Percentiles rank a stretch among this genome's conserved stretches.
These are phyloP conservation scores for Leiothrix lutea DNA, from an alignment of 2,113 vertebrate species.

Conservation along the genomic window DNA sequence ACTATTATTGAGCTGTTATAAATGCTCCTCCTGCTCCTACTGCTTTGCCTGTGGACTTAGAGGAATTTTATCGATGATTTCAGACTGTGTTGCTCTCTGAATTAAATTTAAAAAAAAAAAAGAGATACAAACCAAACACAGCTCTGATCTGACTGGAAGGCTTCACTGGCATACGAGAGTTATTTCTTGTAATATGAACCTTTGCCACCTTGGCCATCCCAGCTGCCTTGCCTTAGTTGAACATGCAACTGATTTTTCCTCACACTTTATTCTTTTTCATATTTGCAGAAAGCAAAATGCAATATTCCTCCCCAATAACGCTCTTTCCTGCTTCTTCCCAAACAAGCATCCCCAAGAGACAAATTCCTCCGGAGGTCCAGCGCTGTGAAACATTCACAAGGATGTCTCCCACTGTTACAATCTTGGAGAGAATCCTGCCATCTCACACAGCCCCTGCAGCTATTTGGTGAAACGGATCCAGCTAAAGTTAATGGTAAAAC, in stretches of 20 bases:
- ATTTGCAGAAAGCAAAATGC: neutral
- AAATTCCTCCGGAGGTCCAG: conserved; percentile 14
- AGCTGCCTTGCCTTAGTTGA: neutral
- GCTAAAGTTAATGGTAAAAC: conserved; percentile 61
- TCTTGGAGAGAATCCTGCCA: conserved; percentile 49
- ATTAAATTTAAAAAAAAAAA: neutral
- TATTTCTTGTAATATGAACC: neutral
- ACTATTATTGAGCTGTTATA: neutral
- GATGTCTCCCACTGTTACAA: conserved; percentile 35
- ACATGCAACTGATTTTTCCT: neutral
- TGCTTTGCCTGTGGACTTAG: neutral
- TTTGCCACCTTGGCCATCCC: neutral
- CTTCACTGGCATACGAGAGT: neutral
- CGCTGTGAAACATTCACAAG: conserved; percentile 11
- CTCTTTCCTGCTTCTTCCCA: neutral
- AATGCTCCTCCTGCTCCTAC: neutral
- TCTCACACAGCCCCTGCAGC: conserved; percentile 41
- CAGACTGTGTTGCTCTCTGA: neutral
- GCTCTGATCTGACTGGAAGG: neutral
- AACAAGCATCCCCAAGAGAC: conserved; percentile 9
- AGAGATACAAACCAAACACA: neutral
- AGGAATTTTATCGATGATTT: neutral
- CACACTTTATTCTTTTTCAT: neutral
- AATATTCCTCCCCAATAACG: neutral
- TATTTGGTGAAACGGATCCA: conserved; percentile 52